These are phyloP conservation scores for Laothoe populi DNA, from an alignment of 2,888 invertebrate species.

Conservation along the genomic window DNA sequence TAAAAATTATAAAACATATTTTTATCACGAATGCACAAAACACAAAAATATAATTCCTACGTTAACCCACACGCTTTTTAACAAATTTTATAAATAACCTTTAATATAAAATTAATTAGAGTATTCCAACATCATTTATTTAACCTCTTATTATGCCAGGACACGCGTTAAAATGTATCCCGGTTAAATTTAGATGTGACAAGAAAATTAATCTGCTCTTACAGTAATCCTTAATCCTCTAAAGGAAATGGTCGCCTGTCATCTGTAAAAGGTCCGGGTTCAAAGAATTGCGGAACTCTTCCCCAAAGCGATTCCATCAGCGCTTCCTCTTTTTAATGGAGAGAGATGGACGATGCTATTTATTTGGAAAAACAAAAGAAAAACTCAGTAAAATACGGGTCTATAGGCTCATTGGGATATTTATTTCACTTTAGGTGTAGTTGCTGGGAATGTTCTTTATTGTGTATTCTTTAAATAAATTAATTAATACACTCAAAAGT, in stretches of 20 bases:
- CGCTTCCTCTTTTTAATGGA: conserved; percentile 30
- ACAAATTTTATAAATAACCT: too few species aligned
- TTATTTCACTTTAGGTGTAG: not conserved
- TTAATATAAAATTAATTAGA: too few species aligned
- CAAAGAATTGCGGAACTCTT: conserved; percentile 29
- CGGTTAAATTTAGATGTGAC: conserved; percentile 28
- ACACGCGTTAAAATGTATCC: not conserved
- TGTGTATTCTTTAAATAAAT: not conserved
- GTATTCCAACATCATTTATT: too few species aligned
- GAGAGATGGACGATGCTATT: conserved; percentile 15
- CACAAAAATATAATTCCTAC: too few species aligned
- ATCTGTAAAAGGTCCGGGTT: conserved; percentile 32
- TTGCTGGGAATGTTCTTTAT: not conserved
- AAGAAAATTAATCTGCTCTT: conserved; percentile 32
- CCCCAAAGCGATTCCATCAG: conserved; percentile 26
- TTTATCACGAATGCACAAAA: too few species aligned
- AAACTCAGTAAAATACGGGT: not conserved
- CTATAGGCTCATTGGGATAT: not conserved
- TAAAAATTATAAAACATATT: too few species aligned
- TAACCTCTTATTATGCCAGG: not conserved
- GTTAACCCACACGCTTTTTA: too few species aligned
- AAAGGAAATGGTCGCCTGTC: conserved; percentile 33
- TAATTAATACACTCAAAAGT: not conserved
- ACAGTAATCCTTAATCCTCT: conserved; percentile 31
- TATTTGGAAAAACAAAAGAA: conserved; percentile 19